These are phyloP conservation scores for Liasis olivaceus DNA, from an alignment of 2,797 vertebrate genomes.

Conservation along the genomic window DNA sequence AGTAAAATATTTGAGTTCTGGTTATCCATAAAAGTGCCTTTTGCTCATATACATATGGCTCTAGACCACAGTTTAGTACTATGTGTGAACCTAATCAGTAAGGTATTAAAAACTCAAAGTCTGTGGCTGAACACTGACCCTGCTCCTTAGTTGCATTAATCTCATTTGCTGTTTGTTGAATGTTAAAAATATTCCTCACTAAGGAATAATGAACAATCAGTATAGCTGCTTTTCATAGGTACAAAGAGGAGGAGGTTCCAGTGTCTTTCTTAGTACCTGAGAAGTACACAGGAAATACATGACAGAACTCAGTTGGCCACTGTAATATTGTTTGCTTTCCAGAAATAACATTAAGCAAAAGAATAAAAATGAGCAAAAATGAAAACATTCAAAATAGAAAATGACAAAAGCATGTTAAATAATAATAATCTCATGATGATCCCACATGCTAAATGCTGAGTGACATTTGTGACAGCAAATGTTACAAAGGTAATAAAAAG, in stretches of 20 bases:
- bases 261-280: conserved; percentile 31
- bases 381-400: conserved; percentile 70
- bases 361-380: conserved; percentile 55
- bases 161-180: neutral
- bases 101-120: conserved; percentile 10
- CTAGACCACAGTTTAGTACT: neutral
- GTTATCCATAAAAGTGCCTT: neutral
- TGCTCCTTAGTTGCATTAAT: neutral
- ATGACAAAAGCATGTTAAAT: conserved; percentile 61
- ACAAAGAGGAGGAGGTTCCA: conserved; percentile 2
- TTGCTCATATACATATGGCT: neutral
- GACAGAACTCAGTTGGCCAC: conserved; percentile 61
- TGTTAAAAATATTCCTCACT: neutral
- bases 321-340: conserved; percentile 50
- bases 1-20: neutral
- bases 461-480: conserved; percentile 60
- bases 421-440: conserved; percentile 57
- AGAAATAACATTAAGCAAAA: conserved; percentile 32
- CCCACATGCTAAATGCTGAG: conserved; percentile 77
- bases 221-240: conserved; percentile 5
- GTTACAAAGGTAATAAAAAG: conserved; percentile 69
- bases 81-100: neutral
- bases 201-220: neutral
- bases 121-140: conserved; percentile 11
- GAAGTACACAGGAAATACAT: conserved; percentile 29